Base-by-base conservation (phyloP, 2,888 invertebrate species). In the Hartigia nigra region DNA sequence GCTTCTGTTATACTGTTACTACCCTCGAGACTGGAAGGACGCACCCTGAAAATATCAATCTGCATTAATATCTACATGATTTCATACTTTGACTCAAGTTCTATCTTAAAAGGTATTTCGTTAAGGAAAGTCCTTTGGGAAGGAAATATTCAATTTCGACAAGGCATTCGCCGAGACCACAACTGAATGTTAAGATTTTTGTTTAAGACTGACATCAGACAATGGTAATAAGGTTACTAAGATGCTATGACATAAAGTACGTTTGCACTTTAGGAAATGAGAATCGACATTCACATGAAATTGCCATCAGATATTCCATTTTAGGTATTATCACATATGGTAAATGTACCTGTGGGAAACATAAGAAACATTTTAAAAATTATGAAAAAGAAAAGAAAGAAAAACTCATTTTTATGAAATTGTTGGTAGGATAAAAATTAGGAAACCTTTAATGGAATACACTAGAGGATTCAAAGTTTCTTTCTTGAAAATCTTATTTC, bases 71-170 rank as follows among this genome's bases (percentile, higher is more conserved):
- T 76, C 37, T 74, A 86, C 86, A 86, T 79, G 84, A 83, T 85
- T 87, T 83, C 82, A 84, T 84, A 84, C 85, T 87, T 83, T 81
- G 83, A 86, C 85, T 87, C 83, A 84, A 86, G 85, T 86, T 72
- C 72, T 31, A 12, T 34, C 31, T 72, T 72, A 9, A 72, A 31
- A 11, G 72, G 23, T 11, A 72, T 72, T 72, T 72, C 23, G 55
- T 55, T 55, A 55, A 55, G 23, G 23, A 55, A 23, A 4, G 12
- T 72, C 72, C 72, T 72, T 32, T 14, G 34, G 72, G 72, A 34
- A 12, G 31, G 31, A 31, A 31, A 12, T 4, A 72, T 34, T 72
- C 31, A 72, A 72, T 31, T 72, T 32, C 37, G 32, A 69, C 35
- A 36, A 37, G 23, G 55, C 0, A 55, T 55, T 55, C 55, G 23